Evolutionary conservation across 2,113 vertebrate species (phyloP).

Genomic region (Passerina amoena): DNA sequence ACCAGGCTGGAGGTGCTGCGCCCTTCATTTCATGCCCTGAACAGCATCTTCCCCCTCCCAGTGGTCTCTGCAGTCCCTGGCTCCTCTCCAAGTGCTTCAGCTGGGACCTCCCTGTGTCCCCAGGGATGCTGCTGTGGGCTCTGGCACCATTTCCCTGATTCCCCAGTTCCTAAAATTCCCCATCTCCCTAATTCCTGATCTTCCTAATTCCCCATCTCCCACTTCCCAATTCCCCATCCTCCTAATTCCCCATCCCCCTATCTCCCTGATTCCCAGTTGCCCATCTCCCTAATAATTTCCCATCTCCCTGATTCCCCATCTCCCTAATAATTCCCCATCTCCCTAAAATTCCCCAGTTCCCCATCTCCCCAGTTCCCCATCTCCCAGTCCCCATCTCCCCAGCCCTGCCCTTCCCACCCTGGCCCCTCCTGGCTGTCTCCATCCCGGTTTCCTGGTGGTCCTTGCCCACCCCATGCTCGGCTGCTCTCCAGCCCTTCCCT

Average conservation of each 20-base stretch:
- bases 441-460: accelerated
- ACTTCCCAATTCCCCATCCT: too few relatives aligned
- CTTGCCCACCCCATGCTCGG: accelerated
- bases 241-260: too few relatives aligned
- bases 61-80: not conserved
- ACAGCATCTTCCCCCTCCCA: not conserved
- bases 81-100: accelerated
- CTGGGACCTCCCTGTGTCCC: accelerated
- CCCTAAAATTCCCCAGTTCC: too few relatives aligned
- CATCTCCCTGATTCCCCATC: not conserved
- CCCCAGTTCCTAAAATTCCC: too few relatives aligned
- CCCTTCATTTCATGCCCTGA: not conserved
- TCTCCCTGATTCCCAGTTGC: not conserved
- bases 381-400: not conserved
- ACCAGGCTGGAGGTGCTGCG: not conserved
- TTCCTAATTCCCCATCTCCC: not conserved
- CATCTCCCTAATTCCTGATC: not conserved
- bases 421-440: not conserved
- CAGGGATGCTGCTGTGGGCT: not conserved
- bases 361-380: too few relatives aligned
- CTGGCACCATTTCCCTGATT: not conserved
- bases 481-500: accelerated
- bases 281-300: not conserved
- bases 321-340: not conserved
- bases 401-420: not conserved